These are phyloP conservation scores for Myrmecobius fasciatus DNA, from an alignment of 2,113 vertebrate species.

Conservation along the genomic window DNA sequence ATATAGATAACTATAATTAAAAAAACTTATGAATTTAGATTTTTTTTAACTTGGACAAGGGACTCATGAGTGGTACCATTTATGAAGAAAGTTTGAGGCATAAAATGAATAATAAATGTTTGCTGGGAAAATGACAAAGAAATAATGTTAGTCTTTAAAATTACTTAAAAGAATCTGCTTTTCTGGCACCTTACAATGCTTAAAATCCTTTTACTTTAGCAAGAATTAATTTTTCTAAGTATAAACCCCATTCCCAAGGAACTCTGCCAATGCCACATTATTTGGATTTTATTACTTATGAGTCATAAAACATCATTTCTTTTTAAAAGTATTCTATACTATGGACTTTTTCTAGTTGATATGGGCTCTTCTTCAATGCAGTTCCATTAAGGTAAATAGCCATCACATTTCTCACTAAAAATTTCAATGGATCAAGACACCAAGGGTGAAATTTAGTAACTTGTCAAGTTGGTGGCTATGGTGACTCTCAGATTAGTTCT, in stretches of 20 bases:
- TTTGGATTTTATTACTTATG: neutral
- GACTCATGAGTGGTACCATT: neutral
- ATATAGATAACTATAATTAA: neutral
- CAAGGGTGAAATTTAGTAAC: neutral
- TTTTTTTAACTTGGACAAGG: neutral
- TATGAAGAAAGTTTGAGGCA: neutral
- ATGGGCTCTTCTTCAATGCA: neutral
- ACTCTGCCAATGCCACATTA: neutral
- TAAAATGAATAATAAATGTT: neutral
- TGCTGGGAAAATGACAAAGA: neutral
- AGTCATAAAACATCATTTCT: neutral
- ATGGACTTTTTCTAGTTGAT: neutral
- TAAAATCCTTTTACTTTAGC: neutral
- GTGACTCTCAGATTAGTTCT: neutral
- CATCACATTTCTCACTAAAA: neutral
- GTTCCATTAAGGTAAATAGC: neutral
- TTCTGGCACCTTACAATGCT: neutral
- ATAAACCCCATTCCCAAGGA: neutral
- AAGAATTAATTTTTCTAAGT: neutral
- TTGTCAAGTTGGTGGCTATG: neutral
- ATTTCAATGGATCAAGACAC: neutral
- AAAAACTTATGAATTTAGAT: neutral
- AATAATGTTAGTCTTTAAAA: conserved; percentile 1
- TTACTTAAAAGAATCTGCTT: neutral
- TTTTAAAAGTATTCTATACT: neutral